phyloP scores from a whole-genome alignment of 1,140 invertebrate species.

The Aphelenchoides fujianensis region DNA sequence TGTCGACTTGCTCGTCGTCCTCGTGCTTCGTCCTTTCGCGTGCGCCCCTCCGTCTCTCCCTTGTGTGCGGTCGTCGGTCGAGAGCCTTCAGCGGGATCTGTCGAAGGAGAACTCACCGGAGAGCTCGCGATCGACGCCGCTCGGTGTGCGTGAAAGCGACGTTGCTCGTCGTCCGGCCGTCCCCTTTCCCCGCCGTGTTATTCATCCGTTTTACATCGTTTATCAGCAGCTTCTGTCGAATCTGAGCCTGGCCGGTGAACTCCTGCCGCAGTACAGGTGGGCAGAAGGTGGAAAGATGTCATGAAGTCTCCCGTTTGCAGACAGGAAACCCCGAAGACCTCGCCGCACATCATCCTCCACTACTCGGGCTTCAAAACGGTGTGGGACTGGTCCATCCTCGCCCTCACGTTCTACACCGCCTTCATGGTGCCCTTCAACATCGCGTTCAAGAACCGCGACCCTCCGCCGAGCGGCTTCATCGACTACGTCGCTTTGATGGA shows the following conservation, averaged over 20 bases:
- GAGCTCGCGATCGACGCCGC: too few species aligned
- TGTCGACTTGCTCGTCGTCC: conserved; percentile 7
- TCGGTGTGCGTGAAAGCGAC: neutral
- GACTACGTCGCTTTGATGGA: conserved; percentile 95
- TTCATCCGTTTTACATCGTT: conserved; percentile 34
- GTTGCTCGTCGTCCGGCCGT: neutral
- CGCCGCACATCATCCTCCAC: conserved; percentile 88
- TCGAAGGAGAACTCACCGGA: too few species aligned
- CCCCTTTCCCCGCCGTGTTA: neutral
- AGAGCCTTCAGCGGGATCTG: too few species aligned
- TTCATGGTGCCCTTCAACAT: conserved; percentile 99
- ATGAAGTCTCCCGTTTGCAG: conserved; percentile 72
- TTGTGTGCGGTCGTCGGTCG: neutral
- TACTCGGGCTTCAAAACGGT: conserved; percentile 82
- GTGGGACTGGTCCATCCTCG: conserved; percentile 99
- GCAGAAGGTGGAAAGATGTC: neutral
- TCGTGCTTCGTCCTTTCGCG: conserved; percentile 11
- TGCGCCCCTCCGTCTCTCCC: neutral
- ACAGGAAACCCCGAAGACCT: conserved; percentile 98
- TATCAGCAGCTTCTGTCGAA: conserved; percentile 73
- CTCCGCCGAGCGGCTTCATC: conserved; percentile 72
- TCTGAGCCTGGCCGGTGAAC: conserved; percentile 83
- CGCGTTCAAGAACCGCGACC: conserved; percentile 87
- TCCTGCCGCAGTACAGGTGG: conserved; percentile 87
- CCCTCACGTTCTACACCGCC: conserved; percentile 98